These are phyloP conservation scores for Grapholita molesta DNA, from an alignment of 1,140 invertebrate genomes.

Conservation along the genomic window DNA sequence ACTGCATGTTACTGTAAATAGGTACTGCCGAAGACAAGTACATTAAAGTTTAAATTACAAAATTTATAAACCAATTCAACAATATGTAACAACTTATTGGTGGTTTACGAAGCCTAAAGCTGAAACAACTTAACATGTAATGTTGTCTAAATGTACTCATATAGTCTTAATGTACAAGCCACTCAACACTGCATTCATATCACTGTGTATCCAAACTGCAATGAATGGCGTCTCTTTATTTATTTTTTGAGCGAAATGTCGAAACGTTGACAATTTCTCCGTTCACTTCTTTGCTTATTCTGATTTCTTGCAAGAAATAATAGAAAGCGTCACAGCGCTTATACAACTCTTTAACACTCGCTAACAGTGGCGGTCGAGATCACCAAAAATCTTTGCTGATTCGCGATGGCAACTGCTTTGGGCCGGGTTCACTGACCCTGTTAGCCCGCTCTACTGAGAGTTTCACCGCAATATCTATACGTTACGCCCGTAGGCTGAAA, in stretches of 20 bases:
- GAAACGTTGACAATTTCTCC: slow-evolving; percentile 65
- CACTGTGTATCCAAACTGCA: too few species aligned
- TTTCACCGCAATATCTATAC: slow-evolving; percentile 19
- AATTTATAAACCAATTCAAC: too few species aligned
- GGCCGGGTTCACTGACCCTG: slow-evolving; percentile 47
- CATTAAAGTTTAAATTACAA: too few species aligned
- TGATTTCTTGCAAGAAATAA: slow-evolving; percentile 44
- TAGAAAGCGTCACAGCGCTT: slow-evolving; percentile 66
- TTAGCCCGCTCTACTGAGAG: slow-evolving; percentile 38
- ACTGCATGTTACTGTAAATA: too few species aligned
- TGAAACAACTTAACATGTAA: too few species aligned
- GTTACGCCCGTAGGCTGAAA: slow-evolving; percentile 14
- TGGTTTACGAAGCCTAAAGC: too few species aligned
- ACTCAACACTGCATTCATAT: too few species aligned
- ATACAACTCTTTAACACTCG: slow-evolving; percentile 56
- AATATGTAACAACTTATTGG: too few species aligned
- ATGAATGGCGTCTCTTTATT: slow-evolving; percentile 38
- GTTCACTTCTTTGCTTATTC: slow-evolving; percentile 64
- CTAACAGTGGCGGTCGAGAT: slow-evolving; percentile 32
- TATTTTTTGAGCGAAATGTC: slow-evolving; percentile 52
- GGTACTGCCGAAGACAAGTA: too few species aligned
- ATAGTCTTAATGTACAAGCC: too few species aligned
- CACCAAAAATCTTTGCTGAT: slow-evolving; percentile 42
- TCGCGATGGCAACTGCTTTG: slow-evolving; percentile 43
- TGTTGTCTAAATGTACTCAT: too few species aligned